Percentiles rank a stretch among this genome's conserved stretches.
Conservation (phyloP, 2,113 vertebrate species). For the Bostrychus sinensis region DNA sequence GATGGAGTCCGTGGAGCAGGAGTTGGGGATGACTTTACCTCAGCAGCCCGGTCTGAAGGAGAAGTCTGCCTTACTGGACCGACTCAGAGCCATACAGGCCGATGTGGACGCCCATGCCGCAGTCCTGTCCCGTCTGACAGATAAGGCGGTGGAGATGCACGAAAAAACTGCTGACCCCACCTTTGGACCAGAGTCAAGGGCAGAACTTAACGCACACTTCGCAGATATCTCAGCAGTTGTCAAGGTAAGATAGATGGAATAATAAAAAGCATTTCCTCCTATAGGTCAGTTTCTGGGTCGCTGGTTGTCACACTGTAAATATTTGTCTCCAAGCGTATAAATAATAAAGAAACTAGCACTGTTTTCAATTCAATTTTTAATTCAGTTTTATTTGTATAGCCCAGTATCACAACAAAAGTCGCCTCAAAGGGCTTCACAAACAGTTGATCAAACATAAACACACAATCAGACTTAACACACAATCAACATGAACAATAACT, state of each 20-base stretch:
- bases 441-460: too few species aligned
- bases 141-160: constrained; percentile 85
- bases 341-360: too few species aligned
- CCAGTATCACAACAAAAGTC: too few species aligned
- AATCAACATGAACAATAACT: too few species aligned
- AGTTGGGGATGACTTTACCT: constrained; percentile 84
- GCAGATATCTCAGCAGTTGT: constrained; percentile 87
- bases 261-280: background rate
- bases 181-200: constrained; percentile 84
- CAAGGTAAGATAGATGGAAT: constrained; percentile 81
- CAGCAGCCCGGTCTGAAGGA: constrained; percentile 90
- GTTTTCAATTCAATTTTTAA: too few species aligned
- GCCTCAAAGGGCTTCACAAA: too few species aligned
- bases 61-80: constrained; percentile 88
- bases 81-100: constrained; percentile 85
- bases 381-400: too few species aligned
- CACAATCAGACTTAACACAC: too few species aligned
- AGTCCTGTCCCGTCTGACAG: constrained; percentile 78
- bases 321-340: too few species aligned
- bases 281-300: background rate
- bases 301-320: too few species aligned
- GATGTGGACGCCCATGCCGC: constrained; percentile 84
- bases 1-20: constrained; percentile 89
- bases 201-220: constrained; percentile 87
- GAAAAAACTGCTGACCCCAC: constrained; percentile 87